A percentile compares a stretch with the other conserved stretches of the same genome.
phyloP scores from a whole-genome alignment of 2,113 vertebrate genomes.

The Microtus richardsoni region DNA sequence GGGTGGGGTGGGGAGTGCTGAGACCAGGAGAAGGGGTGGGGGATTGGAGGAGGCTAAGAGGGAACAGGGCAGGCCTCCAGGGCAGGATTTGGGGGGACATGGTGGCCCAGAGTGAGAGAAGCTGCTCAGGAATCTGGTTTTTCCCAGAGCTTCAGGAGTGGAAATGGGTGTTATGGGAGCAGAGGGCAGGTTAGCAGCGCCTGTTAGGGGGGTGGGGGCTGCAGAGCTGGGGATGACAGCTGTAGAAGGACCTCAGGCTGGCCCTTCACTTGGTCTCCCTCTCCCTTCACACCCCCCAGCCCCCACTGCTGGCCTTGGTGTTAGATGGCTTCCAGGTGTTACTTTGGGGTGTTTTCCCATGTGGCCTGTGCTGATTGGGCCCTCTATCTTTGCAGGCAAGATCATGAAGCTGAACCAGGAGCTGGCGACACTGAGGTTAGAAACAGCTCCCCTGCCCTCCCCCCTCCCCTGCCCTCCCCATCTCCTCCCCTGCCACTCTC shows the following conservation, averaged over 20 bases:
- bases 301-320: neutral
- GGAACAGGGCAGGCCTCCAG: neutral
- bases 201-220: neutral
- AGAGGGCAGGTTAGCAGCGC: too few relatives aligned
- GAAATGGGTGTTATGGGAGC: neutral
- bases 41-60: neutral
- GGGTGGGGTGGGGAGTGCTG: neutral
- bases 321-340: neutral
- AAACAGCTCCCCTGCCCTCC: too few relatives aligned
- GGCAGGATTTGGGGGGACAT: rapidly evolving
- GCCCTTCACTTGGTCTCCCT: too few relatives aligned
- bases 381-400: neutral
- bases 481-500: rapidly evolving
- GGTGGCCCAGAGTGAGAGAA: too few relatives aligned
- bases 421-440: slow-evolving; percentile 6
- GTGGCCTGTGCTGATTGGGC: neutral
- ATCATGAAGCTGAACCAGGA: neutral
- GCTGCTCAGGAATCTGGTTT: neutral
- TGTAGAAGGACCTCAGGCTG: too few relatives aligned
- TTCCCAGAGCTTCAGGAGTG: neutral
- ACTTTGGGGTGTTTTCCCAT: neutral
- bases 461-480: too few relatives aligned
- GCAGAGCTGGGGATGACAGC: neutral
- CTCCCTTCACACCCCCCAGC: neutral
- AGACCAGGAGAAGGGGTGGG: neutral